Evolutionary conservation across 2,888 invertebrate genomes (phyloP).

Genomic region (Augiades crinisus): DNA sequence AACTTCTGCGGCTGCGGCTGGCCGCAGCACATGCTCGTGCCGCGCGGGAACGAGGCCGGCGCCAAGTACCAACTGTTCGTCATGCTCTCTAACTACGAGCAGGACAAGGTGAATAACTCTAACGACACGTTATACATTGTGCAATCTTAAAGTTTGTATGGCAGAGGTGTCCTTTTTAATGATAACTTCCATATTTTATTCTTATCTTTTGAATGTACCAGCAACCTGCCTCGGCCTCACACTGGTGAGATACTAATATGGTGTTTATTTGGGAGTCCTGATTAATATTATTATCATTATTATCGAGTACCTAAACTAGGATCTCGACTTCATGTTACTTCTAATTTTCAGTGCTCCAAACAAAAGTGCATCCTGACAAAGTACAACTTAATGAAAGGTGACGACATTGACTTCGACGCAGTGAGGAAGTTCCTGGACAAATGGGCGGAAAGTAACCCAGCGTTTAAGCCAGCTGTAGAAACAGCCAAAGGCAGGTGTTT

Average conservation of each 20-base stretch:
- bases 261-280: too few relatives aligned
- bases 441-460: constrained; percentile 43
- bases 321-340: neutral
- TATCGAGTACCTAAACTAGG: too few relatives aligned
- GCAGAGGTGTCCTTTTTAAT: too few relatives aligned
- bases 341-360: constrained; percentile 51
- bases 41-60: constrained; percentile 68
- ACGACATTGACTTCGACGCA: constrained; percentile 47
- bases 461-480: constrained; percentile 43
- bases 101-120: constrained; percentile 68
- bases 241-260: too few relatives aligned
- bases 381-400: constrained; percentile 45
- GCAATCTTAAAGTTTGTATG: too few relatives aligned
- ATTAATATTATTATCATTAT: too few relatives aligned
- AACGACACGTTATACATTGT: too few relatives aligned
- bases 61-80: constrained; percentile 62
- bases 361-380: constrained; percentile 52
- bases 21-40: constrained; percentile 81
- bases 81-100: constrained; percentile 72
- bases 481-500: constrained; percentile 47
- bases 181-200: too few relatives aligned
- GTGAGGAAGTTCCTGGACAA: constrained; percentile 41
- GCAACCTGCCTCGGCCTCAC: too few relatives aligned
- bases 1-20: constrained; percentile 84
- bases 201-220: too few relatives aligned